phyloP scores from a whole-genome alignment of 1,140 invertebrate genomes.

The Eubasilissa regina region DNA sequence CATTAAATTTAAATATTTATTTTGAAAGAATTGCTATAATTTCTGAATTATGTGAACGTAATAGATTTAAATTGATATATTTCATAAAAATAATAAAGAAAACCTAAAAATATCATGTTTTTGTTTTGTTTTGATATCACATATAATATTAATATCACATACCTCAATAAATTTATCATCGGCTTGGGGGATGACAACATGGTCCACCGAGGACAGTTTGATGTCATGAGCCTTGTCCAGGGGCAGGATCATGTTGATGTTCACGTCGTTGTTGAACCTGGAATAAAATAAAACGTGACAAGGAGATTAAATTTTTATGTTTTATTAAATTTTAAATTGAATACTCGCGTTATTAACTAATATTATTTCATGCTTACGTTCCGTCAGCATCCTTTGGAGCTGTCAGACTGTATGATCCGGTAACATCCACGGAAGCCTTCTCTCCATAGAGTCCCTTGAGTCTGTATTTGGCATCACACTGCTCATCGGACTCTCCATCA shows the following conservation, averaged over 20 bases:
- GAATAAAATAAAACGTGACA: conserved; percentile 8
- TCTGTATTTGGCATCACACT: conserved; percentile 66
- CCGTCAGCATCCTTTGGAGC: conserved; percentile 62
- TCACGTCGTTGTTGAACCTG: conserved; percentile 47
- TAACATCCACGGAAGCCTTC: conserved; percentile 63
- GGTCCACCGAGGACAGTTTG: conserved; percentile 63
- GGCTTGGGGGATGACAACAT: conserved; percentile 63
- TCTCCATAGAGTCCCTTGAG: conserved; percentile 67
- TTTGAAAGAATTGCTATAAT: too few relatives aligned
- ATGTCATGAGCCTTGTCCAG: conserved; percentile 69
- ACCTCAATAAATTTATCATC: neutral
- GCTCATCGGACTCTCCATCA: conserved; percentile 57
- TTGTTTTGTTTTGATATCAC: too few relatives aligned
- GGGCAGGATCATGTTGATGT: conserved; percentile 61
- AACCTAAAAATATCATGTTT: too few relatives aligned
- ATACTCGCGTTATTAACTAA: too few relatives aligned
- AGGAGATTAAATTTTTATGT: too few relatives aligned
- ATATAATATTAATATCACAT: too few relatives aligned
- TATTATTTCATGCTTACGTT: conserved; percentile 62
- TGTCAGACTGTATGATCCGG: conserved; percentile 54
- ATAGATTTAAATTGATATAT: too few relatives aligned
- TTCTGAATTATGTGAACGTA: too few relatives aligned
- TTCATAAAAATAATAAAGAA: too few relatives aligned
- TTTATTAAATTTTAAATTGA: too few relatives aligned
- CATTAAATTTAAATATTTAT: too few relatives aligned